Evolutionary conservation across 2,888 invertebrate genomes (phyloP), one percentile per base, ranked within the genome.

Genomic region (Ellobium chinense): DNA sequence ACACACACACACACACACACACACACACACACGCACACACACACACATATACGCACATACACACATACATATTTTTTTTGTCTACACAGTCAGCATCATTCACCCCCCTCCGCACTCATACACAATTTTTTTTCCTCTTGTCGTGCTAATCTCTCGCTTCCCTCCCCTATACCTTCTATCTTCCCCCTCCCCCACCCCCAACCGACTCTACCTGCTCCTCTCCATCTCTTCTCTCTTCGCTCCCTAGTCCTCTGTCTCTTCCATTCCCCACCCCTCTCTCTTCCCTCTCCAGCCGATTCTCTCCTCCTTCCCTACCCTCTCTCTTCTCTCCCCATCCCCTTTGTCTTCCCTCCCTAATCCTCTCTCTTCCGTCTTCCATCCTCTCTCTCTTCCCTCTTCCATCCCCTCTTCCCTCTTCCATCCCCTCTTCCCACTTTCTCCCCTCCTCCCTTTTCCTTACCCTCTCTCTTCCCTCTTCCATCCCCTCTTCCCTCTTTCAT

Each of bases 191-290:
- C n/a, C n/a, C n/a, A n/a, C n/a, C n/a, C n/a, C n/a, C n/a, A n/a
- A n/a, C n/a, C n/a, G n/a, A n/a, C 37, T 72, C 72, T 69, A 54
- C 72, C 78, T 72, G 63, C 63, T 63, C 62, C 78, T 72, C 72
- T 78, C 78, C 62, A 60, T 72, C 72, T 78, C 70, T 78, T 72
- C 62, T 72, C 63, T 62, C 14, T 27, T 62, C 12, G n/a, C 62
- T 62, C 24, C 3, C 24, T n/a, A 4, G 24, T 14, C 3, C 36
- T 36, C 65, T 36, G 34, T 65, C 65, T 34, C 65, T 65, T n/a
- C n/a, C 36, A 5, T 65, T 65, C 65, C 36, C 65, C 36, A 31
- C 21, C 36, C n/a, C 36, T 36, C 65, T 65, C 65, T 34, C 65
- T 65, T 21, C 21, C 65, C 21, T n/a, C 21, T 36, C n/a, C 36